Evolutionary conservation across 2,113 vertebrate species (phyloP), one percentile per base, ranked within the genome.

Genomic region (Protobothrops flavoviridis): DNA sequence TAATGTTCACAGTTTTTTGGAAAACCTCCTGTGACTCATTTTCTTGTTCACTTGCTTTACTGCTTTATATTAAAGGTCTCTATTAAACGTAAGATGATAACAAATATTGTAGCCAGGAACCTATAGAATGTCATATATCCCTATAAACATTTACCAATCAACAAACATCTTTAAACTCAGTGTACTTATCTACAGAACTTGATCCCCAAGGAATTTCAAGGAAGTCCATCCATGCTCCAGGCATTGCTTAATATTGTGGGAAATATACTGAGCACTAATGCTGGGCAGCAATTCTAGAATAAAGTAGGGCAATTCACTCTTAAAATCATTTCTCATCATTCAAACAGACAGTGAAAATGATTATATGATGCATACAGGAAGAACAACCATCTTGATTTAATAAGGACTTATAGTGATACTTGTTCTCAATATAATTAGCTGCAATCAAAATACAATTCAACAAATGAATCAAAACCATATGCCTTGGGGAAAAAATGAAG

Each of bases 391-490:
- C 53, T 85, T 50, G 13, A 59, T 81, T 56, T 85, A 85, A 93
- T 7, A 89, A 92, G 1, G 33, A 89, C 33, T 39, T 89, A 85
- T n/a, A 48, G 24, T 81, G 59, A 33, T 21, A 53, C 43, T 39
- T 39, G 15, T 61, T 93, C 45, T 61, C 88, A 39, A 87, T 74
- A 33, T 24, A 69, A 92, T 9, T 88, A 89, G 69, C 88, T 90
- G 64, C 88, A 90, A 48, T 61, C 43, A 81, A 90, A 93, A 90
- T 85, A 85, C 23, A 93, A 93, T 90, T 57, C 29, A n/a, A 48
- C 74, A 56, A 52, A 55, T 81, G 7, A 43, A 92, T 48, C 81
- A 87, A 50, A 91, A 45, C 43, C 43, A 87, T 87, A 59, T 91
- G 53, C 12, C 53, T 29, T 29, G n/a, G n/a, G 24, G 15, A 43